Percentiles rank a stretch among this genome's conserved stretches.
Conservation (phyloP, 2,797 vertebrate species). For the Scolopax bukidnonensis region DNA sequence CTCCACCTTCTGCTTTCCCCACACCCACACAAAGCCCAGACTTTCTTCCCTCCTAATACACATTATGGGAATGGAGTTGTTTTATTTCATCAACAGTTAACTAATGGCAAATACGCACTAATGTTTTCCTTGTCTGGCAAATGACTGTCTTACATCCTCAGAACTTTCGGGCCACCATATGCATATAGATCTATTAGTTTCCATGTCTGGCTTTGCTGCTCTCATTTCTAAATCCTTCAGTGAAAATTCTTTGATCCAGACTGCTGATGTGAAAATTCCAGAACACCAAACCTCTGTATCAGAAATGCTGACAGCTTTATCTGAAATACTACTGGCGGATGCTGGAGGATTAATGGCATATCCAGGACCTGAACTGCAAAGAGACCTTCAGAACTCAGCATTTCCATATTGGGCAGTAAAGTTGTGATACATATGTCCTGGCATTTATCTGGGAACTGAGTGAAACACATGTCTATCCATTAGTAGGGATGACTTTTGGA, state of each 20-base stretch:
- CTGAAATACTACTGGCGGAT: not conserved
- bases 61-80: not conserved
- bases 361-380: not conserved
- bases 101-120: not conserved
- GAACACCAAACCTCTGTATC: not conserved
- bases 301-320: conserved; percentile 1
- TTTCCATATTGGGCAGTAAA: not conserved
- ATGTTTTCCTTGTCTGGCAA: not conserved
- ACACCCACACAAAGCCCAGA: not conserved
- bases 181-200: not conserved
- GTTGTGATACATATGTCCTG: fast-evolving
- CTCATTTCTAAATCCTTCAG: not conserved
- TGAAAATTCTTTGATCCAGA: not conserved
- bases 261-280: not conserved
- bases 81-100: not conserved
- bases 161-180: not conserved
- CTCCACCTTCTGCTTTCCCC: not conserved
- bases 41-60: not conserved
- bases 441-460: not conserved
- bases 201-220: not conserved
- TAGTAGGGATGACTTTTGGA: not conserved
- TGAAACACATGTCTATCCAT: not conserved
- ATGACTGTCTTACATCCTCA: not conserved
- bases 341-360: not conserved
- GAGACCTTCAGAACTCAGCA: not conserved